Base-by-base conservation (phyloP, 53 echinoderm and acorn worm species). In the Patiria pectinifera region DNA sequence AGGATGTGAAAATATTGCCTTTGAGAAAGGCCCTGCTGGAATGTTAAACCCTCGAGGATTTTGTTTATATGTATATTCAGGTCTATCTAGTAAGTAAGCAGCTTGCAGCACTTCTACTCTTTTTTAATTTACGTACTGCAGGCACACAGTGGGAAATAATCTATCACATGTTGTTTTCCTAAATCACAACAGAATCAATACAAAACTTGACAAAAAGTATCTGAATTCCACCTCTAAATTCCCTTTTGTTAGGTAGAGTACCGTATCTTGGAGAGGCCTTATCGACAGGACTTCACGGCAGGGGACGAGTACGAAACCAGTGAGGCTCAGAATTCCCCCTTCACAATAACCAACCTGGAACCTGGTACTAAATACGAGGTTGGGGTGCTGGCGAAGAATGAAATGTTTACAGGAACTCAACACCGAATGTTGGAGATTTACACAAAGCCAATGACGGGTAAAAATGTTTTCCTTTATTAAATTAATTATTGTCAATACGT, bases 391-490 rank as follows among this genome's bases (percentile, higher is more conserved):
- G 35, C 35, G 35, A 35, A 35, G 35, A 35, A 35, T 35, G 44
- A 21, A 24, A 45, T 11, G 47, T 85, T 46, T 21, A 70, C 46
- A 45, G 86, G 86, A 45, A 48, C 62, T 14, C n/a, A 35, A 11
- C 8, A 35, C 14, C 10, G 10, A 48, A 11, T 48, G 5, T 6
- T 85, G 21, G 12, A 3, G 45, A 48, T 85, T 47, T 85, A 71
- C 21, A 85, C 86, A 6, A 85, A 85, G 47, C 86, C 86, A 3
- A 21, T 71, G 21, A 3, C 44, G 4, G 47, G 86, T 85, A 35
- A 35, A 35, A 21, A 9, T 11, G 2, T 70, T 70, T 70, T 18
- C 11, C 0, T 35, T 35, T 35, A 0, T 35, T 35, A 35, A 18
- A 19, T 5, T 18, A 19, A 14, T 35, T 35, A 35, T 35, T 35